Evolutionary conservation across 2,797 vertebrate species (phyloP), one percentile per base, ranked within the genome.

Genomic region (Anguilla anguilla): DNA sequence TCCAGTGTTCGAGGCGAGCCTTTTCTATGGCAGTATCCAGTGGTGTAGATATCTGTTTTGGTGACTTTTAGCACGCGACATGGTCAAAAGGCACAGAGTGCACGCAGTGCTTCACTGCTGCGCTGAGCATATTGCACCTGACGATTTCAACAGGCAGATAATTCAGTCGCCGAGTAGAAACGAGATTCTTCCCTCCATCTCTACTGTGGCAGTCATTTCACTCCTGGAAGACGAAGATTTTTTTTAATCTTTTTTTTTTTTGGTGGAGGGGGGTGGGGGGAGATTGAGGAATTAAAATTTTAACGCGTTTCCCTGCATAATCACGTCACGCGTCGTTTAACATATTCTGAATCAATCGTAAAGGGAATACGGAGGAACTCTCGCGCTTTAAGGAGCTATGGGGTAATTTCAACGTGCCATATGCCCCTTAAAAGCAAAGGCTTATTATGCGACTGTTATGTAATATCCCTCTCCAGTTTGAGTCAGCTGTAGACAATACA

Each of bases 21-120:
- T 95, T 96, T 95, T 95, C 94, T 95, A 94, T 95, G 96, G 95
- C 95, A 94, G 95, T 82, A 95, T 94, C 95, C 94, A 96, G 95
- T 95, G 95, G 96, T 96, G 96, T 96, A 95, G 94, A 95, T 96
- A 95, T 95, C 95, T 95, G 94, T 92, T 93, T 95, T 95, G 94
- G 95, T 94, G 95, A 96, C 94, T 88, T 83, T 55, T 96, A 96
- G 93, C 93, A 92, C 95, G 95, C 95, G 94, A 96, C 95, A 96
- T 96, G 94, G 95, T 95, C 95, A 94, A 93, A 95, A 96, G 94
- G 95, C 95, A 95, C 94, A 93, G 93, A 95, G 92, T 94, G 93
- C 94, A 94, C 94, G 94, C 94, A 92, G 94, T 92, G 96, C 95
- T 95, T 93, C 94, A 92, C 93, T 87, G 93, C 96, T 93, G 94